Percentiles rank a stretch among this genome's conserved stretches.
phyloP scores from a whole-genome alignment of 2,113 vertebrate species.

The Azemiops feae region DNA sequence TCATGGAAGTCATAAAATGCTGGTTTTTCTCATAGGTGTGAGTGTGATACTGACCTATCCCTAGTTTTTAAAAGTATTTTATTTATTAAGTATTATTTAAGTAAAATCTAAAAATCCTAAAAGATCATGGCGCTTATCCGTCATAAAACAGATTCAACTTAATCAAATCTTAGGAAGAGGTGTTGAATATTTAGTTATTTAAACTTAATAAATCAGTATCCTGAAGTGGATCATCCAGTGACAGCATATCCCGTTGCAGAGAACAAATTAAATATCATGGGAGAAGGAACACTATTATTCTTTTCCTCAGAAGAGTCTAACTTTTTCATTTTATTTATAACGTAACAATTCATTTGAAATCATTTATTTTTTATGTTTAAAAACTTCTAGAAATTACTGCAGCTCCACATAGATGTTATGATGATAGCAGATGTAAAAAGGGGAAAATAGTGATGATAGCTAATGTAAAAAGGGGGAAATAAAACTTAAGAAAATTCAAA shows the following conservation, averaged over 20 bases:
- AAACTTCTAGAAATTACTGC: conserved; percentile 30
- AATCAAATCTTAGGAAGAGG: neutral
- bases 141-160: too few species aligned
- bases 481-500: neutral
- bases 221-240: neutral
- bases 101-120: too few species aligned
- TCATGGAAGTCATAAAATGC: too few species aligned
- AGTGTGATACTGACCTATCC: too few species aligned
- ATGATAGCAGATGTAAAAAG: conserved; percentile 23
- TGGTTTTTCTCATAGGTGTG: too few species aligned
- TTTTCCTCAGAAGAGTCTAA: neutral
- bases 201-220: neutral
- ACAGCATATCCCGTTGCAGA: neutral
- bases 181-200: neutral
- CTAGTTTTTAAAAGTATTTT: too few species aligned
- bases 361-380: conserved; percentile 28
- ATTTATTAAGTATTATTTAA: too few species aligned
- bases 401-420: neutral
- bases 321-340: conserved; percentile 19
- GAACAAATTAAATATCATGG: neutral
- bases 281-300: neutral
- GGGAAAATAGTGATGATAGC: conserved; percentile 25
- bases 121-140: too few species aligned
- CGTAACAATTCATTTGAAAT: conserved; percentile 24
- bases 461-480: conserved; percentile 21